phyloP scores from a whole-genome alignment of 2,113 vertebrate genomes.

The Orycteropus afer region DNA sequence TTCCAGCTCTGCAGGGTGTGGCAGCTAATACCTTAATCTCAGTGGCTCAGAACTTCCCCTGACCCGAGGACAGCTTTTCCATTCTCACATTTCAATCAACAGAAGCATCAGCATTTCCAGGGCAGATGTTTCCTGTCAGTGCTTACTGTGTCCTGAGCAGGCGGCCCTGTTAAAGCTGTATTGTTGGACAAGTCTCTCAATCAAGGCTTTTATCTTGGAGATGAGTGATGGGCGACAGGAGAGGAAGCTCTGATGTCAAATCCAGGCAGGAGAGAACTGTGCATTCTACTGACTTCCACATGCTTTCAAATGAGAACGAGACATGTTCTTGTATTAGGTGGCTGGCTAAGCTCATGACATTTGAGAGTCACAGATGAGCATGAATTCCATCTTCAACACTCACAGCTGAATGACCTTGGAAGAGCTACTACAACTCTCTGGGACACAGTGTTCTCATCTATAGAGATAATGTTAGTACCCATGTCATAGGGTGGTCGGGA shows the following conservation, averaged over 20 bases:
- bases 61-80: not conserved
- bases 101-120: not conserved
- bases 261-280: not conserved
- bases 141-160: not conserved
- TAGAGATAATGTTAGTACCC: not conserved
- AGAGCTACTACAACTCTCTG: not conserved
- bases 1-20: not conserved
- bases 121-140: conserved; percentile 35
- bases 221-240: not conserved
- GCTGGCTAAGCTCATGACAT: not conserved
- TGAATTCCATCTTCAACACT: not conserved
- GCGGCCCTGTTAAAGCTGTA: not conserved
- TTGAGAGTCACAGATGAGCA: not conserved
- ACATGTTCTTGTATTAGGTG: rapidly evolving
- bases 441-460: not conserved
- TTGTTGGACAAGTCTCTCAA: not conserved
- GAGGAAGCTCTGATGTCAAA: not conserved
- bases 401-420: not conserved
- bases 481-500: not conserved
- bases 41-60: not conserved
- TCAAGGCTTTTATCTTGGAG: not conserved
- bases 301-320: not conserved
- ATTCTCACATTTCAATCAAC: not conserved
- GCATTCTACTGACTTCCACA: rapidly evolving
- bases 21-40: not conserved